Percentiles rank a stretch among this genome's conserved stretches.
Evolutionary conservation across 1,140 invertebrate species (phyloP).

Genomic region (Aphidius gifuensis): DNA sequence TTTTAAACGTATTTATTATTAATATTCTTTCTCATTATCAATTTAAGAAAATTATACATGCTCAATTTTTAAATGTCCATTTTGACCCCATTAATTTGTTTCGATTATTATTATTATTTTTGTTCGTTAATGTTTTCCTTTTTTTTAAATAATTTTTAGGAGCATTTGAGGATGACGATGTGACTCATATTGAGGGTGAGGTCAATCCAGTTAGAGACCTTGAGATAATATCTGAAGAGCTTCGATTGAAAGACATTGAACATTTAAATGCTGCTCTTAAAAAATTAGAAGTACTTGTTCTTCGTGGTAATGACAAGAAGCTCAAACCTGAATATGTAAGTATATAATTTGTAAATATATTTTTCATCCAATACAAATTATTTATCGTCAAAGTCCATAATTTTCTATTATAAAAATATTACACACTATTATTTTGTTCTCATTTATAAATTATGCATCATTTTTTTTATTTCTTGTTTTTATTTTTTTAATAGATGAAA

Average conservation of each 20-base stretch:
- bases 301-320: slow-evolving; percentile 93
- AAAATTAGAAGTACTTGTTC: slow-evolving; percentile 82
- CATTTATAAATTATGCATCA: too few relatives aligned
- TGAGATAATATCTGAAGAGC: slow-evolving; percentile 94
- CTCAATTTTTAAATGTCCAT: too few relatives aligned
- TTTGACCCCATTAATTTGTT: not conserved
- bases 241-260: slow-evolving; percentile 92
- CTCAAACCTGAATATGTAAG: slow-evolving; percentile 92
- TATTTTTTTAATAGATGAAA: too few relatives aligned
- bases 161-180: slow-evolving; percentile 97
- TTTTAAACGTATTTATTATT: too few relatives aligned
- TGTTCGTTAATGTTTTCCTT: not conserved
- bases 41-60: too few relatives aligned
- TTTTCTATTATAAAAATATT: too few relatives aligned
- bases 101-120: not conserved
- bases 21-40: too few relatives aligned
- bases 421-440: too few relatives aligned
- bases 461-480: too few relatives aligned
- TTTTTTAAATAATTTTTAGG: slow-evolving; percentile 59
- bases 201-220: slow-evolving; percentile 96
- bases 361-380: slow-evolving; percentile 6
- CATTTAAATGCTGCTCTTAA: slow-evolving; percentile 77
- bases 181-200: slow-evolving; percentile 97
- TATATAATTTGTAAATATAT: slow-evolving; percentile 31
- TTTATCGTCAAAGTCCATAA: not conserved